Evolutionary conservation across 1,140 invertebrate genomes (phyloP), one percentile per base, ranked within the genome.

Genomic region (Papilio glaucus): DNA sequence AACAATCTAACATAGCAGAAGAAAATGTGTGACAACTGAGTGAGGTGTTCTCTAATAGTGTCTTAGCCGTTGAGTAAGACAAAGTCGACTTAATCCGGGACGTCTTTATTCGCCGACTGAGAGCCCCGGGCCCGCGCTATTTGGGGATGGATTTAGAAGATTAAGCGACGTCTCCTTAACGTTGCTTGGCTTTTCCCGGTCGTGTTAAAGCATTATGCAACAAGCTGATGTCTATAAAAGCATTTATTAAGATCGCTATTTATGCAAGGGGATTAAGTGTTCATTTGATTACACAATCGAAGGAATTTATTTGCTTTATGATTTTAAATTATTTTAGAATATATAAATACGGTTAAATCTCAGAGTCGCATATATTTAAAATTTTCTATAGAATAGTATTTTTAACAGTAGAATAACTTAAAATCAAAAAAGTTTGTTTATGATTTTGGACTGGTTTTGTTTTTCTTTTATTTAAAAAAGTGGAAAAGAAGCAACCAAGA

Each of bases 41-140:
- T 69, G 67, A 69, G 29, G 29, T 65, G 62, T 49, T 69, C 67
- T 33, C 67, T 53, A 69, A 53, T 53, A 69, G 67, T 37, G 67
- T 69, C 67, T 69, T 49, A 69, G 42, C 42, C 18, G 67, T 49
- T 49, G 67, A 69, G 81, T 82, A 83, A 86, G 81, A 83, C 84
- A 85, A 84, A 85, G 78, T 80, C 81, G 72, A n/a, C 74, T 45
- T 85, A 86, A 88, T 85, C 84, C 81, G 60, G 12, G 73, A 73
- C 72, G 79, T 79, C 73, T 76, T 78, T 88, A 84, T 82, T 69
- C 78, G 80, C 81, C 76, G 72, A 70, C 75, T 77, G 72, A 73
- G 75, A 71, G 53, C 68, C 39, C 73, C 45, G 76, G 79, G 77
- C 80, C 78, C 77, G 63, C 72, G 78, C 71, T 78, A 81, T 84